Conservation (phyloP, 2,888 invertebrate genomes). For the Tetanocera ferruginea region DNA sequence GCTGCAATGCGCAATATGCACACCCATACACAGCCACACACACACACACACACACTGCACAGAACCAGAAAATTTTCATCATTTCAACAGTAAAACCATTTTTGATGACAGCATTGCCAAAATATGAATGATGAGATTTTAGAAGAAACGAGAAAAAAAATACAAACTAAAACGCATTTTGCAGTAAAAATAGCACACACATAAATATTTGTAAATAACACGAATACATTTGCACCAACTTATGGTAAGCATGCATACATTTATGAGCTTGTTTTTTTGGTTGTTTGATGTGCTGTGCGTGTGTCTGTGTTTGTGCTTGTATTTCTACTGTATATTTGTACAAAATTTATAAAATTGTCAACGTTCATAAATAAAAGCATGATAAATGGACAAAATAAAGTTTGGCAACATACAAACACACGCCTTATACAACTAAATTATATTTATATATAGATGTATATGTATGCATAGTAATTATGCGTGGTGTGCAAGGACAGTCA, state of each 20-base stretch:
- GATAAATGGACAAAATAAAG: not conserved
- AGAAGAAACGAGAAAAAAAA: not conserved
- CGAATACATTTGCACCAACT: not conserved
- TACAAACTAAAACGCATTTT: not conserved
- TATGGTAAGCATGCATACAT: not conserved
- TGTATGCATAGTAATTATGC: not conserved
- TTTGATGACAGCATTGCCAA: not conserved
- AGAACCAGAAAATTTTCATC: not conserved
- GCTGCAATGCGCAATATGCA: not conserved
- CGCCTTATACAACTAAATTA: constrained; percentile 18
- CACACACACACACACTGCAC: not conserved
- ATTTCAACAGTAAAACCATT: not conserved
- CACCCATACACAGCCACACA: not conserved
- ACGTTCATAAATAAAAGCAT: constrained; percentile 20
- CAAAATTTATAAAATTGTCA: constrained; percentile 15
- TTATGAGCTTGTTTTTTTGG: not conserved
- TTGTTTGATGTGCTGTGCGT: not conserved
- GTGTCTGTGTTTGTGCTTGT: not conserved
- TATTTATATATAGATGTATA: not conserved
- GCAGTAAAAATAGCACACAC: not conserved
- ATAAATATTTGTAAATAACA: not conserved
- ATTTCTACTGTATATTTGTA: constrained; percentile 6
- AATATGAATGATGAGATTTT: not conserved
- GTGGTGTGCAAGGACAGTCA: not conserved
- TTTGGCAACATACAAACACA: constrained; percentile 26